Evolutionary conservation across 2,113 vertebrate genomes (phyloP), one percentile per base, ranked within the genome.

Genomic region (Rhombomys opimus): DNA sequence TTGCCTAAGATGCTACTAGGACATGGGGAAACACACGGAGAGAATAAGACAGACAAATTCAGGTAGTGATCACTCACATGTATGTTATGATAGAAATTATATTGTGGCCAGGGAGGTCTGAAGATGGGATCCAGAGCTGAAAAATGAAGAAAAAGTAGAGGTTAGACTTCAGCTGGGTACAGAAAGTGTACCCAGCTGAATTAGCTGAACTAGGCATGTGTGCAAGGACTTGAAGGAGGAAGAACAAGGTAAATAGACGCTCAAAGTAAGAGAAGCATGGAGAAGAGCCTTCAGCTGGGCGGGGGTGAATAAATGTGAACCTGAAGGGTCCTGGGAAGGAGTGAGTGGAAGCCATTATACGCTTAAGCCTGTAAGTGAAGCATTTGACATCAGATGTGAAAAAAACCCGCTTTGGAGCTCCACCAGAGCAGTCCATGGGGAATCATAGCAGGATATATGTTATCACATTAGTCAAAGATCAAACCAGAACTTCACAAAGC

Each of bases 401-500:
- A 22, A 41, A 59, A 57, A 35, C 54, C 57, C 50, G 0, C 9
- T 30, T 50, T 30, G 23, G 38, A 23, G 65, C 20, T 57, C 50
- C 10, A 25, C 6, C 25, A 63, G 72, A 78, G 46, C 67, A 73
- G 0, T 73, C 23, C 38, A n/a, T 41, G 63, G 75, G 70, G 20
- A 78, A 46, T 89, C 54, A 35, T 23, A 73, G 9, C 30, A 92
- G 68, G 90, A 35, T n/a, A 12, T 63, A 0, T 50, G 23, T 18
- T 91, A 78, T 87, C 87, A 87, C 75, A 12, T 41, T 88, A 76
- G 75, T 52, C 63, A 68, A 78, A 87, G 9, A 23, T 93, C 72
- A 81, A 72, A 89, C 87, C 76, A 35, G 57, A n/a, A 86, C 70
- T 93, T 54, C 13, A 17, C 14, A 41, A 38, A 67, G 73, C 15